Evolutionary conservation across 2,113 vertebrate genomes (phyloP).

Genomic region (Percina caprodes): DNA sequence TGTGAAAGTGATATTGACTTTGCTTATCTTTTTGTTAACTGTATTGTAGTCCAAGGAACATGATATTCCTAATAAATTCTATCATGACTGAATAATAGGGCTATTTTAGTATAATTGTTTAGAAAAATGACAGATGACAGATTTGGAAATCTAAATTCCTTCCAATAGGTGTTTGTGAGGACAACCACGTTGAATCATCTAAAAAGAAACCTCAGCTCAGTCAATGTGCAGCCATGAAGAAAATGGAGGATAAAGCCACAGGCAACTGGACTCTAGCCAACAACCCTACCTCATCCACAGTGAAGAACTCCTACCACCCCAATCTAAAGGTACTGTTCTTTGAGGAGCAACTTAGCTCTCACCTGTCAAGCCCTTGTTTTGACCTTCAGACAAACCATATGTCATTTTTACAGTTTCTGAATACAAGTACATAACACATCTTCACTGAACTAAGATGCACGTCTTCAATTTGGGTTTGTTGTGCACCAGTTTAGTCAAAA

Average conservation of each 20-base stretch:
- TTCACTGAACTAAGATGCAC: neutral
- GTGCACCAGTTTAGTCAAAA: neutral
- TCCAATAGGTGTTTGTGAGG: slow-evolving; percentile 56
- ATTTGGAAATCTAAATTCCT: slow-evolving; percentile 19
- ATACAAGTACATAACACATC: neutral
- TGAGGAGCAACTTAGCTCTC: neutral
- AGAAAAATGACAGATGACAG: neutral
- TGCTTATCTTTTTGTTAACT: no score
- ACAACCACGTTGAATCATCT: neutral
- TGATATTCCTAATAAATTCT: neutral
- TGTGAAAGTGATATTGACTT: no score
- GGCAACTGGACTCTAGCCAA: slow-evolving; percentile 59
- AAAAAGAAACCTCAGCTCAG: slow-evolving; percentile 4
- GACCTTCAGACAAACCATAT: neutral
- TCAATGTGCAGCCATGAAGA: slow-evolving; percentile 42
- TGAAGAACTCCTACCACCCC: slow-evolving; percentile 67
- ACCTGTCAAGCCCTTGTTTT: neutral
- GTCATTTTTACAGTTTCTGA: neutral
- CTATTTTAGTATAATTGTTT: neutral
- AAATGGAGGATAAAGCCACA: slow-evolving; percentile 62
- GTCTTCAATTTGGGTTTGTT: neutral
- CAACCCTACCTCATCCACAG: slow-evolving; percentile 51
- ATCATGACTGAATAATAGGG: neutral
- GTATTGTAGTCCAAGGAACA: neutral
- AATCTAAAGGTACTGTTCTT: slow-evolving; percentile 78